Evolutionary conservation across 2,888 invertebrate genomes (phyloP), one percentile per base, ranked within the genome.

Genomic region (Nemurella pictetii): DNA sequence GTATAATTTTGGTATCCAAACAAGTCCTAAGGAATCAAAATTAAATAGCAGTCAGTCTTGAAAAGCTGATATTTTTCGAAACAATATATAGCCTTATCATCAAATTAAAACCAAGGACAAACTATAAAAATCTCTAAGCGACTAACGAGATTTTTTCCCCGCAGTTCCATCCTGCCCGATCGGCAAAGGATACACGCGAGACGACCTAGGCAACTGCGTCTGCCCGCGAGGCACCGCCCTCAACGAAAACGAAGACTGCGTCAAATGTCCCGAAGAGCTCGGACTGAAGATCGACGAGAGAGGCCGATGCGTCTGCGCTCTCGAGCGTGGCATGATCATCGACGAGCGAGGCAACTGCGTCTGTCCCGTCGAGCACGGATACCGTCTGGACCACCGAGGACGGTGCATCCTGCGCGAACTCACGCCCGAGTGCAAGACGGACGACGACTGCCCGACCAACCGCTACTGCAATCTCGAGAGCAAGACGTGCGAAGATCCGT

Each of bases 291-390:
- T 96, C 29, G 95, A 96, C 88, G 93, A 94, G 84, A 93, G 94
- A 74, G 96, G 96, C 0, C 94, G 95, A 78, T 97, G 97, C 89
- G 94, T 95, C 0, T 97, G 97, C 89, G 96, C 95, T 84, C 90
- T 95, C 5, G 95, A 95, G 87, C 94, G 94, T 85, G 97, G 97
- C 32, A 93, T 95, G 90, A 94, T 95, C 25, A 93, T 95, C 32
- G 96, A 96, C 86, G 95, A 95, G 85, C 93, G 95, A 74, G 95
- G 94, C 35, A 93, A 93, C 88, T 97, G 97, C 89, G 93, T 95
- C 0, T 95, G 95, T 87, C 95, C 95, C 0, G 92, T 93, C 0
- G 93, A 94, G 87, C 92, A 93, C 87, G 95, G 95, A 80, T 95
- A 95, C 88, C 91, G 92, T 28, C 89, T 95, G 0, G 94, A 94